Base-by-base conservation (phyloP, 2,797 vertebrate genomes). In the Poeciliopsis gracilis region DNA sequence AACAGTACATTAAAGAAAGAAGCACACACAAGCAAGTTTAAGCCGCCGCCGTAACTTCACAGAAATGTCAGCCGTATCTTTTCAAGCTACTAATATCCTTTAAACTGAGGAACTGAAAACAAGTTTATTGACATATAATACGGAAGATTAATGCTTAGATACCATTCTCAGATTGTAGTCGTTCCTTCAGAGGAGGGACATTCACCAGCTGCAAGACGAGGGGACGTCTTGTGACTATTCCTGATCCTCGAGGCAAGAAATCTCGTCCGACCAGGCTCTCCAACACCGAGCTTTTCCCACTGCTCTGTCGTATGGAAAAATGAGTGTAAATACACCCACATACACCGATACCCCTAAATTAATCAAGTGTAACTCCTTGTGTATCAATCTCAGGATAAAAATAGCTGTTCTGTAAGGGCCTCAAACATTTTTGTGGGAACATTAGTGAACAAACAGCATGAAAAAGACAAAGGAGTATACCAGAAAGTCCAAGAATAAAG, bases 271-370 rank as follows among this genome's bases (percentile, higher is more conserved):
- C 96, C 79, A 97, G 90, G 77, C 95, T 96, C 91, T 97, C 96
- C 91, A 97, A 57, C 75, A 97, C 95, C 0, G 96, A 97, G 81
- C 96, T 97, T 91, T 97, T 97, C 43, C 96, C 96, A 81, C 96
- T 96, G 90, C 96, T 97, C 96, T 97, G 94, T 93, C 73, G 43
- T 20, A 69, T 25, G 41, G 0, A 79, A 73, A 16, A 15, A 79
- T 13, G 1, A 12, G 20, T 23, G 63, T 28, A 70, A 70, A 70
- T 45, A 70, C 13, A 12, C 10, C 2, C 23, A 67, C 33, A 66
- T 38, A 67, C 23, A 67, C 30, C 23, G 28, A 61, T 13, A 28
- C 25, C 4, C 53, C 53, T 57, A 57, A 57, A 57, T 12, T 4
- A 57, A n/a, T 57, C 51, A 25, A 53, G 10, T 55, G 53, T 66